Conservation (phyloP, 2,888 invertebrate species). For the Nebria brevicollis region DNA sequence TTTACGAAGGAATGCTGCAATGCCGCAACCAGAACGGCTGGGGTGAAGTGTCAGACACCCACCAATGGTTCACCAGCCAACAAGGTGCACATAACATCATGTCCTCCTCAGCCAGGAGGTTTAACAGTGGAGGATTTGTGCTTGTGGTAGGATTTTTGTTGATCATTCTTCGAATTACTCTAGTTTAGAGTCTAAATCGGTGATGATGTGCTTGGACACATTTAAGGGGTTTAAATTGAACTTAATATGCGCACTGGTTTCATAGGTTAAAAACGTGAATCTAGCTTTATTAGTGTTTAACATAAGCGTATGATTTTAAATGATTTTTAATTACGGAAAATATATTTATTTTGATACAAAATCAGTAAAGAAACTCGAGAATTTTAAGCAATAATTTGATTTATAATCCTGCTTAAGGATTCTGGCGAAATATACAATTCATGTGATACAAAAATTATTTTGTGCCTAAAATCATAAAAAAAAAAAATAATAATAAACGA, state of each 20-base stretch:
- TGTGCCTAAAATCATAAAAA: neutral
- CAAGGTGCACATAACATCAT: neutral
- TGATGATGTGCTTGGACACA: neutral
- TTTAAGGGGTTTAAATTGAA: neutral
- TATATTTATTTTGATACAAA: neutral
- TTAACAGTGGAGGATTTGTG: neutral
- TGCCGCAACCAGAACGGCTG: conserved; percentile 69
- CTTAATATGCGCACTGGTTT: neutral
- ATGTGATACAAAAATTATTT: neutral
- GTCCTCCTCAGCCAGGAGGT: neutral
- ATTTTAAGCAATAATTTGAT: neutral
- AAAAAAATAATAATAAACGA: neutral
- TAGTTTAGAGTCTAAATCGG: neutral
- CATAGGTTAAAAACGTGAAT: neutral
- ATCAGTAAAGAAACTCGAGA: neutral
- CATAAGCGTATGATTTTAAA: too few relatives aligned
- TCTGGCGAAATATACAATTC: neutral
- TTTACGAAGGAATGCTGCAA: conserved; percentile 68
- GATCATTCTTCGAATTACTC: neutral
- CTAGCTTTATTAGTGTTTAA: too few relatives aligned
- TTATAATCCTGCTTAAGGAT: neutral
- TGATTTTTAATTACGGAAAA: neutral
- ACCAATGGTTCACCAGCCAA: conserved; percentile 64
- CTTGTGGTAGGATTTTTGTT: neutral
- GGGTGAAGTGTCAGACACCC: conserved; percentile 67